Evolutionary conservation across 2,888 invertebrate genomes (phyloP), one percentile per base, ranked within the genome.

Genomic region (Andrena camellia): DNA sequence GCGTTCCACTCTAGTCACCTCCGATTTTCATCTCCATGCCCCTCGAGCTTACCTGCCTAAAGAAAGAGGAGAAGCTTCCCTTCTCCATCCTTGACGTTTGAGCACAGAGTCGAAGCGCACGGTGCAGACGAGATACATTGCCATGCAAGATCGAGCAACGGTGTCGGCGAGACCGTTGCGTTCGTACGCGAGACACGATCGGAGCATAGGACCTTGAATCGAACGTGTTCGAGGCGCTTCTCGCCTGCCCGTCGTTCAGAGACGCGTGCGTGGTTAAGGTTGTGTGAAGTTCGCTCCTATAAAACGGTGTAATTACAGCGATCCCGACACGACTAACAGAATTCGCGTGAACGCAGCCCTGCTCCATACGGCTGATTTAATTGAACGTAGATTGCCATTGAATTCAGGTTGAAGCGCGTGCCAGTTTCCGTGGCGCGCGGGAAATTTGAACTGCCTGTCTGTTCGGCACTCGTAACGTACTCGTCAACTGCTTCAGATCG

Each of bases 191-290:
- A 48, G 48, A 60, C 50, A 50, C 20, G 31, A 26, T 26, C 23
- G 26, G 1, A 31, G 48, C 26, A 42, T 0, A 6, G 17, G 57
- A 60, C 69, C 70, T 77, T 73, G 82, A 64, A 31, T 31, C 13
- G 33, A 68, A 68, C 75, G 54, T 63, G 75, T 33, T 52, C 35
- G 26, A 52, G 8, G 42, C 57, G 42, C 26, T 68, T 62, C 81
- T 68, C 68, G 33, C 50, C 74, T 78, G 63, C n/a, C 75, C 80
- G 75, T 68, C 75, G 75, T 26, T 52, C n/a, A 59, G 52, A 67
- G 68, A 71, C 74, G 63, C 52, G 57, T 52, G 17, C 60, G 64
- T 54, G 64, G 62, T 81, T 54, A 70, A 70, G 75, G 62, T 62
- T 50, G 17, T 8, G 71, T 71, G 57, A 63, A 59, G 59, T 68